Base-by-base conservation (phyloP, 2,113 vertebrate species). In the Ovis canadensis region DNA sequence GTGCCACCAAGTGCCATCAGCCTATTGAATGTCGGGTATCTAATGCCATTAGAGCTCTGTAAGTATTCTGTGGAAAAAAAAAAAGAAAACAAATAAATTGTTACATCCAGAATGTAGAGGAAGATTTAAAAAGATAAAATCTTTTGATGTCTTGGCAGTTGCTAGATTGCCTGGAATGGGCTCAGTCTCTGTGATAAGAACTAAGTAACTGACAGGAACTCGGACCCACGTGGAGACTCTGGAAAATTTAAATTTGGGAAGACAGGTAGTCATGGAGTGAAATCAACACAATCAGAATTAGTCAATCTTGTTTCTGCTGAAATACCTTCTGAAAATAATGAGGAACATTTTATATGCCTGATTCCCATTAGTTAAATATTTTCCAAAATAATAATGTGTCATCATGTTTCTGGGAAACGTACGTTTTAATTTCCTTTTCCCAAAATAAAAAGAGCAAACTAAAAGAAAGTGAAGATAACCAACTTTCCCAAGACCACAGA, bases 1-100 rank as follows among this genome's bases (percentile, higher is more conserved):
- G 97, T 98, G 98, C 98, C 98, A 99, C 98, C 97, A 98, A 99
- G 98, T 98, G 98, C 98, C 98, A 98, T 98, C 96, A 98, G 93
- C 74, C 96, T 98, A 99, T 98, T 99, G 98, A 99, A 93, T 97
- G 96, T 83, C 7, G 92, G 96, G 96, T 98, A 98, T 96, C 98
- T 98, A 99, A 99, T 99, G 98, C 98, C 98, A 98, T 98, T 98
- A 97, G 98, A 97, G 92, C 67, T 94, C 96, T 96, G 91, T 83
- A 88, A 98, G 98, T 97, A 98, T 98, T 98, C 98, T 98, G 97
- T 93, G 97, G 82, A 98, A 97, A 89, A 97, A 98, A 97, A 93
- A 95, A 97, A 98, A 96, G 90, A 97, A 98, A 98, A 94, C 91
- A 98, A 98, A 97, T 93, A 98, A 97, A 96, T 5, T 0, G 95